Percentiles rank a stretch among this genome's conserved stretches.
phyloP scores from a whole-genome alignment of 2,797 vertebrate species.

The Lindbergichthys nudifrons region DNA sequence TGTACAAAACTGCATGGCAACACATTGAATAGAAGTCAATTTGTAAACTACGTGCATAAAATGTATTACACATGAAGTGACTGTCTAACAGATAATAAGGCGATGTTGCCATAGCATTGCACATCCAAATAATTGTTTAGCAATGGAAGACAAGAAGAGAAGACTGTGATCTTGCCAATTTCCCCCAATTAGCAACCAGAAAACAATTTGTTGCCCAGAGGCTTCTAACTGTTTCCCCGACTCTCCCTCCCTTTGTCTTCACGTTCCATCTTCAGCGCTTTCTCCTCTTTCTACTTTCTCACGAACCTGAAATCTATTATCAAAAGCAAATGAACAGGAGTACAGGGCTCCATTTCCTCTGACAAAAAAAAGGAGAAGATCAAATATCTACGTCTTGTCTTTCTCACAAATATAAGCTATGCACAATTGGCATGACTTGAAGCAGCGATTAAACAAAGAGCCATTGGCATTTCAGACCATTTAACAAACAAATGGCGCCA shows the following conservation, averaged over 20 bases:
- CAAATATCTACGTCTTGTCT: constrained; percentile 51
- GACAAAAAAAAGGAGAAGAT: constrained; percentile 54
- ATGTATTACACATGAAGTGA: background rate
- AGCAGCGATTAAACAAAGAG: constrained; percentile 56
- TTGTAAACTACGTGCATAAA: background rate
- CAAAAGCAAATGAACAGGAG: constrained; percentile 44
- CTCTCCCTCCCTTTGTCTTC: constrained; percentile 20
- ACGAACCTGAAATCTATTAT: constrained; percentile 46
- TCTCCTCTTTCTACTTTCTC: constrained; percentile 38
- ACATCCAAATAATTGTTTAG: constrained; percentile 23
- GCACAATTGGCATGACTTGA: constrained; percentile 38
- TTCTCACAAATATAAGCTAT: constrained; percentile 44
- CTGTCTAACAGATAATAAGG: background rate
- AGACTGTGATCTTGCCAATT: constrained; percentile 24
- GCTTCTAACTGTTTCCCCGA: background rate
- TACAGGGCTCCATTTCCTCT: constrained; percentile 36
- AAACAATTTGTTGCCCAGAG: constrained; percentile 38
- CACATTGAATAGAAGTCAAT: background rate
- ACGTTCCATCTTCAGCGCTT: constrained; percentile 28
- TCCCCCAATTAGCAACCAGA: constrained; percentile 46
- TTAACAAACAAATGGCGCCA: constrained; percentile 73
- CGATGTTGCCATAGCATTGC: background rate
- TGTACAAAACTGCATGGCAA: background rate
- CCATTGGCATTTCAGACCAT: constrained; percentile 65
- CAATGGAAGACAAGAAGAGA: constrained; percentile 18